A percentile compares a stretch with the other conserved stretches of the same genome.
phyloP scores from a whole-genome alignment of 2,797 vertebrate species.

The Pelodytes ibericus region DNA sequence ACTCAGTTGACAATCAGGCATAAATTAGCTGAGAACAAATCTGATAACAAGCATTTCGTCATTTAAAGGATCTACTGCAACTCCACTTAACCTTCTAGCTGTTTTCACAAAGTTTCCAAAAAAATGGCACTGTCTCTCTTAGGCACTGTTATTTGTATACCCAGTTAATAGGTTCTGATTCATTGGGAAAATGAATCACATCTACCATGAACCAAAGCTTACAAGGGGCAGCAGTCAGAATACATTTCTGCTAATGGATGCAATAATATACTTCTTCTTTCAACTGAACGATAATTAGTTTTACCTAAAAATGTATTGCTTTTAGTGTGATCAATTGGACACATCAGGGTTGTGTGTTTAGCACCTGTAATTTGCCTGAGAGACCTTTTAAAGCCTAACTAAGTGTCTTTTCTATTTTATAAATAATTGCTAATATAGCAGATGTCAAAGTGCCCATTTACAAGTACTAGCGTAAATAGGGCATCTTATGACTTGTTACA shows the following conservation, averaged over 20 bases:
- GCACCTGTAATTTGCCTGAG: slow-evolving; percentile 34
- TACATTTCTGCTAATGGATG: slow-evolving; percentile 36
- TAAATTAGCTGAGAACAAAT: too few species aligned
- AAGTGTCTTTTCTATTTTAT: slow-evolving; percentile 32
- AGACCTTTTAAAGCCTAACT: slow-evolving; percentile 34
- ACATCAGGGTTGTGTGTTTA: slow-evolving; percentile 28
- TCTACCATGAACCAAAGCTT: neutral
- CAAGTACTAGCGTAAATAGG: slow-evolving; percentile 9
- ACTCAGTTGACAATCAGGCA: too few species aligned
- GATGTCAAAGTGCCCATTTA: slow-evolving; percentile 36
- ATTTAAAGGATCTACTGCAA: too few species aligned
- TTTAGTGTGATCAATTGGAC: slow-evolving; percentile 39
- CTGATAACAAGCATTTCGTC: too few species aligned
- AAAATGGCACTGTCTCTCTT: neutral
- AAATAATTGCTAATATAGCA: slow-evolving; percentile 32
- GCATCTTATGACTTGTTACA: neutral
- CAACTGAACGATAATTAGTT: slow-evolving; percentile 35
- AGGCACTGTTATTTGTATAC: slow-evolving; percentile 3
- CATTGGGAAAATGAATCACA: slow-evolving; percentile 23
- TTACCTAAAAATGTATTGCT: slow-evolving; percentile 47
- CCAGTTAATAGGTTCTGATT: neutral
- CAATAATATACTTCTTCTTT: slow-evolving; percentile 36
- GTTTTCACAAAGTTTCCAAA: too few species aligned
- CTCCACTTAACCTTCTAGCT: too few species aligned
- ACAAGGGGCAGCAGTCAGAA: slow-evolving; percentile 38